Conservation (phyloP, 1,140 invertebrate species). For the Frieseomelitta varia region DNA sequence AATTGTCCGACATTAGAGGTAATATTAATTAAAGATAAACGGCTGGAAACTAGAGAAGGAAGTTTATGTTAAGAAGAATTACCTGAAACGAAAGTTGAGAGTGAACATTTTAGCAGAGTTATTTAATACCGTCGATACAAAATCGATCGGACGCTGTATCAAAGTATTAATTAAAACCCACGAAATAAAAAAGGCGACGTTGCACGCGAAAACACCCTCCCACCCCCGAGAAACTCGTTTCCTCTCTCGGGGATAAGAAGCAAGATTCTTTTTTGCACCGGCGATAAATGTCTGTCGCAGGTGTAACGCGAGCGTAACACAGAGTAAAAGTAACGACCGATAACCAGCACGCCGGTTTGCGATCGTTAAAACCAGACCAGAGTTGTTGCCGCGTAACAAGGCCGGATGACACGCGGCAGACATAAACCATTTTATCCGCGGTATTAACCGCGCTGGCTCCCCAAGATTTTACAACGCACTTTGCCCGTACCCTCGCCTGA, state of each 20-base stretch:
- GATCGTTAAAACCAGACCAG: conserved; percentile 26
- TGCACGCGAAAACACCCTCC: too few relatives aligned
- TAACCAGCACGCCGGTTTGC: conserved; percentile 19
- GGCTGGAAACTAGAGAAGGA: not conserved
- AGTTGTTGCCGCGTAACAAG: conserved; percentile 11
- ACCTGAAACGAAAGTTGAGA: not conserved
- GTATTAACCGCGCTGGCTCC: not conserved
- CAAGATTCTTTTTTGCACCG: not conserved
- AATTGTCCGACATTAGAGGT: not conserved
- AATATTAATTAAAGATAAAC: not conserved
- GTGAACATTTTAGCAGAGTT: not conserved
- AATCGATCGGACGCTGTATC: not conserved
- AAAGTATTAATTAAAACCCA: not conserved
- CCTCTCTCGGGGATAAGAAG: not conserved
- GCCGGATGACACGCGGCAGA: not conserved
- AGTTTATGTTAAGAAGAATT: not conserved
- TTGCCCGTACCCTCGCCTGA: not conserved
- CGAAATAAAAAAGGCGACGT: not conserved
- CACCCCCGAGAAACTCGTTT: not conserved
- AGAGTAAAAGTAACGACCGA: conserved; percentile 35
- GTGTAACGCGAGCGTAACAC: conserved; percentile 12
- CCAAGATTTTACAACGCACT: not conserved
- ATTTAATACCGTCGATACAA: not conserved
- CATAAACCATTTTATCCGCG: conserved; percentile 2
- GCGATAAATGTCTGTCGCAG: conserved; percentile 1